Evolutionary conservation across 2,797 vertebrate species (phyloP).

Genomic region (Remorina albescens): DNA sequence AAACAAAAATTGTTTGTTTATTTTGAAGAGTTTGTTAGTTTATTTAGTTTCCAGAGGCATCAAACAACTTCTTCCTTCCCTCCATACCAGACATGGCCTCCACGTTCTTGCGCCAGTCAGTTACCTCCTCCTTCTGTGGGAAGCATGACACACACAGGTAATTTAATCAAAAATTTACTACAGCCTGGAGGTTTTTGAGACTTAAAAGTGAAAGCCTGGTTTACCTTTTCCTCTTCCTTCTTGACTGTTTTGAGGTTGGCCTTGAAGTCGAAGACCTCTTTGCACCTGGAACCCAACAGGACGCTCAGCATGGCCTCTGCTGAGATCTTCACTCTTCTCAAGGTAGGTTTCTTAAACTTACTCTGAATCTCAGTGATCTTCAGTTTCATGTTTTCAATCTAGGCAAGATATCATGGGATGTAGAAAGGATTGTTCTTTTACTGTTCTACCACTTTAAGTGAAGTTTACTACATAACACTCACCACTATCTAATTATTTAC

Average conservation of each 20-base stretch:
- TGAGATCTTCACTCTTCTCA: constrained; percentile 84
- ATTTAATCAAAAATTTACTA: neutral
- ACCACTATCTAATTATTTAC: neutral
- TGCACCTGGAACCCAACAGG: constrained; percentile 81
- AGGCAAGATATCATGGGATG: neutral
- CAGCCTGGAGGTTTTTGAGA: neutral
- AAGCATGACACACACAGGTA: neutral
- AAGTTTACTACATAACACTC: neutral
- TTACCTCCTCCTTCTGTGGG: constrained; percentile 80
- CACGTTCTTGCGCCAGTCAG: constrained; percentile 85
- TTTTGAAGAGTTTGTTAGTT: too few relatives aligned
- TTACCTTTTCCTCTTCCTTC: constrained; percentile 86
- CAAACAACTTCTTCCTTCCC: constrained; percentile 83
- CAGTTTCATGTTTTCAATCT: constrained; percentile 74
- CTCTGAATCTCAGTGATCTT: constrained; percentile 84
- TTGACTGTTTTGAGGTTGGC: constrained; percentile 86
- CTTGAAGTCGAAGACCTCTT: constrained; percentile 85
- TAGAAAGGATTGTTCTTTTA: neutral
- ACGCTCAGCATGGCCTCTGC: constrained; percentile 86
- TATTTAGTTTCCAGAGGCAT: constrained; percentile 59
- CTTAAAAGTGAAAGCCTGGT: neutral
- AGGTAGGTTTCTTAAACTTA: constrained; percentile 84
- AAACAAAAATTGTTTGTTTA: neutral
- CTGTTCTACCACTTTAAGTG: neutral
- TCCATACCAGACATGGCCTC: constrained; percentile 84